Conservation (phyloP, 2,888 invertebrate species). For the Eristalis arbustorum region DNA sequence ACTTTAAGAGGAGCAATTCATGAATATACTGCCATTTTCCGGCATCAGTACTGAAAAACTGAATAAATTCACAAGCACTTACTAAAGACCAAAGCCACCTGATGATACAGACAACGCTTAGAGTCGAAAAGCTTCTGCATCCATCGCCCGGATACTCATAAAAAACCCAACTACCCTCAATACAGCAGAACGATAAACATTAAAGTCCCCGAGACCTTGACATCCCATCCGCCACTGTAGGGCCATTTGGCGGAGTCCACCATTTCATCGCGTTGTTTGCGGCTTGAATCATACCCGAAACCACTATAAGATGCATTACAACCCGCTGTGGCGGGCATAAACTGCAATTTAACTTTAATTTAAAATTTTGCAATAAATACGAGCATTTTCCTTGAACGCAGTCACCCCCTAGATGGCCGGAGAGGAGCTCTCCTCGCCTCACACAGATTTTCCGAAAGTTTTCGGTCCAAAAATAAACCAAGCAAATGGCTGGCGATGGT, state of each 20-base stretch:
- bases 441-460: slow-evolving; percentile 33
- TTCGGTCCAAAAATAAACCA: slow-evolving; percentile 50
- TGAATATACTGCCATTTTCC: no score
- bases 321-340: slow-evolving; percentile 38
- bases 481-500: not conserved
- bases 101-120: no score
- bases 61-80: no score
- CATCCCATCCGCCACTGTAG: not conserved
- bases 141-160: no score
- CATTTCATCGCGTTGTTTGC: not conserved
- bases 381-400: slow-evolving; percentile 36
- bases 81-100: no score
- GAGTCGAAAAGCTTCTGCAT: no score
- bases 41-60: no score
- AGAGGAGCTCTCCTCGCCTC: slow-evolving; percentile 18
- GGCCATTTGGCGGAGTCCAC: not conserved
- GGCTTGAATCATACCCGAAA: slow-evolving; percentile 31
- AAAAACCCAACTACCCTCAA: not conserved
- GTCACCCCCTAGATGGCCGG: not conserved
- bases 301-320: slow-evolving; percentile 43
- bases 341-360: slow-evolving; percentile 67
- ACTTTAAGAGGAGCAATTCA: no score
- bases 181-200: not conserved
- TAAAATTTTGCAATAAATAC: slow-evolving; percentile 65
- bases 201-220: not conserved